Base-by-base conservation (phyloP, 2,113 vertebrate species). In the Petaurus breviceps region DNA sequence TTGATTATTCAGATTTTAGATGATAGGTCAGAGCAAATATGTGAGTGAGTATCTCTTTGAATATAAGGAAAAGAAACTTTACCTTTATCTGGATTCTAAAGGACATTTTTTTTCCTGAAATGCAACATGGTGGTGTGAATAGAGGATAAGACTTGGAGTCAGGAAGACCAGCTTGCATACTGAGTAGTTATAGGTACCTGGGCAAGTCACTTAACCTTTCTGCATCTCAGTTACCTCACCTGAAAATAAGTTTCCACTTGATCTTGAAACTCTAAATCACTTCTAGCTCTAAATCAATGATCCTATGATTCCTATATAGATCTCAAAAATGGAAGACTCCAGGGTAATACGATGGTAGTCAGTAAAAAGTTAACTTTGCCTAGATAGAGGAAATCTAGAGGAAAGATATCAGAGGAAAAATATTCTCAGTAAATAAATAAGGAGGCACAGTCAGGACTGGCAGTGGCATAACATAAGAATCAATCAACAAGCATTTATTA, bases 41-140 rank as follows among this genome's bases (percentile, higher is more conserved):
- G 43, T 84, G 51, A 92, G 91, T 89, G 90, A 89, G 96, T 93
- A 92, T 90, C 14, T 89, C 46, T 94, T 53, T 94, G 61, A 93
- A 92, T 26, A 31, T 90, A 51, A 50, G 77, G 89, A 24, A 90
- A 90, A 77, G 89, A 89, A 55, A 93, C 26, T 43, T 31, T 89
- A 28, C 90, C 14, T 96, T 26, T 95, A 24, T 94, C 49, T 91
- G 92, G 4, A 43, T 53, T 94, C 37, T 93, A 54, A 91, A 90
- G 53, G 90, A 93, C 52, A 57, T 28, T 61, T 68, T 16, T 43
- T 84, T 49, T 49, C 5, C 5, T 43, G 37, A 43, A 84, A 84
- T 84, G 19, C 7, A 43, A 43, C n/a, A 84, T 43, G 68, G 37
- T 84, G 37, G n/a, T 84, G 37, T n/a, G 68, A 84, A 84, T n/a